Conservation (phyloP, 2,797 vertebrate genomes). For the Centroberyx gerrardi region DNA sequence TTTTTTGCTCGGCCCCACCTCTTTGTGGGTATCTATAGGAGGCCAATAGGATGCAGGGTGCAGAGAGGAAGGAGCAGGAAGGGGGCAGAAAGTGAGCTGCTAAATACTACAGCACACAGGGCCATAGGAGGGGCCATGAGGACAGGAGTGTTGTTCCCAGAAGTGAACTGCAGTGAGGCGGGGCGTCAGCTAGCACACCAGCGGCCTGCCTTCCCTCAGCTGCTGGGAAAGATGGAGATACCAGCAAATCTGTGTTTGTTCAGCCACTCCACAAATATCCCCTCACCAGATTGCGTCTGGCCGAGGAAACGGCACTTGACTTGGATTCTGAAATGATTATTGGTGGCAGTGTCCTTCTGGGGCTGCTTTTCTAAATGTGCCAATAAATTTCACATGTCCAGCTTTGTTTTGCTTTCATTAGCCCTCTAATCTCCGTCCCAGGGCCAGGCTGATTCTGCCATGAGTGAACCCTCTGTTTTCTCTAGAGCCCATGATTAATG, state of each 20-base stretch:
- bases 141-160: slow-evolving; percentile 80
- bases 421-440: slow-evolving; percentile 86
- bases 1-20: slow-evolving; percentile 29
- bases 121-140: slow-evolving; percentile 78
- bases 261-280: slow-evolving; percentile 91
- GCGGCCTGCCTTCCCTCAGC: slow-evolving; percentile 77
- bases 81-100: slow-evolving; percentile 48
- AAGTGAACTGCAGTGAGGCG: slow-evolving; percentile 75
- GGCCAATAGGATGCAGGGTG: slow-evolving; percentile 28
- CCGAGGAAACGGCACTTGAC: slow-evolving; percentile 85
- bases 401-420: slow-evolving; percentile 92
- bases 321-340: slow-evolving; percentile 86
- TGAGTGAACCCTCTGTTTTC: slow-evolving; percentile 87
- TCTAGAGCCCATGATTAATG: slow-evolving; percentile 86
- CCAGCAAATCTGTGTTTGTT: slow-evolving; percentile 91
- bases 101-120: slow-evolving; percentile 50
- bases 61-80: slow-evolving; percentile 41
- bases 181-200: slow-evolving; percentile 69
- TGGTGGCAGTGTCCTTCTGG: slow-evolving; percentile 87
- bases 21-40: slow-evolving; percentile 30
- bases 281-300: slow-evolving; percentile 83
- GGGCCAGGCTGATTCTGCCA: slow-evolving; percentile 81
- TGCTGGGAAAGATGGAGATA: slow-evolving; percentile 90
- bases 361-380: slow-evolving; percentile 86
- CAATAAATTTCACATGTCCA: slow-evolving; percentile 91